Evolutionary conservation across 2,888 invertebrate species (phyloP).

Genomic region (Torymus tubicola): DNA sequence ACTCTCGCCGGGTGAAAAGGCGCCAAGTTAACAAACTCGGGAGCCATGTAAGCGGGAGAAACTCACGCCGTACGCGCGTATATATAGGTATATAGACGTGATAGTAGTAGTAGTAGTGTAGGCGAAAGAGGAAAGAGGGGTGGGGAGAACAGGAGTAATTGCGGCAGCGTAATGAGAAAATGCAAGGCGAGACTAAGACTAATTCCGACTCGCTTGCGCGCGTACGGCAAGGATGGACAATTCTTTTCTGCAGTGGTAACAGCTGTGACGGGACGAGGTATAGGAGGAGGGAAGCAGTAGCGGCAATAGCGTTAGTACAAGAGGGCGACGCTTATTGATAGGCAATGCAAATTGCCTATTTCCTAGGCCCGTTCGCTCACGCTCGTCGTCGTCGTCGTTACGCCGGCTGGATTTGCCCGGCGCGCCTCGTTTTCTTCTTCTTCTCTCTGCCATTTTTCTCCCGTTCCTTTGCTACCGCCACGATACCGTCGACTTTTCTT

Average conservation of each 20-base stretch:
- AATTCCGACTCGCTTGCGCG: no score
- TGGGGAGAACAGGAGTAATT: conserved; percentile 11
- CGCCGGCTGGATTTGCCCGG: conserved; percentile 2
- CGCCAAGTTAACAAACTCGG: conserved; percentile 1
- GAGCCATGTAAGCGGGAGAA: not conserved
- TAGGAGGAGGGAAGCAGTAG: no score
- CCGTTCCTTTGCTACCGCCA: no score
- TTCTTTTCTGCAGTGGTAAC: not conserved
- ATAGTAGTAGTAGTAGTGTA: not conserved
- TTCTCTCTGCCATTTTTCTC: no score
- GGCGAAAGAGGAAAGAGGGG: not conserved
- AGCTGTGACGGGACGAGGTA: not conserved
- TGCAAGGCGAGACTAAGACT: not conserved
- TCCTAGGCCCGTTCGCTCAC: conserved; percentile 58
- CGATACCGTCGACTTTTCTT: not conserved
- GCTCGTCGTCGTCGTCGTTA: not conserved
- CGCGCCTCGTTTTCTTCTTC: not conserved
- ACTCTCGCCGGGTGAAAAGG: not conserved
- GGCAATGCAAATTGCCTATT: conserved; percentile 64
- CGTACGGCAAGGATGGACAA: not conserved
- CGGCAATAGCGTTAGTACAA: no score
- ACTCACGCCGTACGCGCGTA: no score
- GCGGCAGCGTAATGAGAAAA: conserved; percentile 32
- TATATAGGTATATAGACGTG: no score
- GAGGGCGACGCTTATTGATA: conserved; percentile 57